Conservation (phyloP, 2,797 vertebrate species). For the Cuniculus paca region DNA sequence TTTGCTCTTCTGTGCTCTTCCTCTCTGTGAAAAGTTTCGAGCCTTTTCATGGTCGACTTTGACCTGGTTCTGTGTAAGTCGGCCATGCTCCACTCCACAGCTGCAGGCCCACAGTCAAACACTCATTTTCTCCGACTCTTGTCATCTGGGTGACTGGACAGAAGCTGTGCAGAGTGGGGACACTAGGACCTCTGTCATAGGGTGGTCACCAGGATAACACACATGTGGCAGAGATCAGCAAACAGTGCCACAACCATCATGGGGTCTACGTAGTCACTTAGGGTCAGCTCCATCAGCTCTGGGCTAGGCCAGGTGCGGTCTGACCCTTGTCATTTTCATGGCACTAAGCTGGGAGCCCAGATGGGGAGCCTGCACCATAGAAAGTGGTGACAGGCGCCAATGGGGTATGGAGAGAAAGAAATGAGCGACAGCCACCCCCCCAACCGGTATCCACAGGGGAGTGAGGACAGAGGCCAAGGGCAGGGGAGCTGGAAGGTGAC, state of each 20-base stretch:
- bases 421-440: not conserved
- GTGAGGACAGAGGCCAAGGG: rapidly evolving
- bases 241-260: rapidly evolving
- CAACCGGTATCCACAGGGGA: not conserved
- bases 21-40: not conserved
- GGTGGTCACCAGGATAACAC: not conserved
- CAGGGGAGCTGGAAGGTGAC: not conserved
- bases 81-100: rapidly evolving
- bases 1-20: not conserved
- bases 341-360: not conserved
- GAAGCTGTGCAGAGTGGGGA: not conserved
- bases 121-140: not conserved
- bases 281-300: not conserved
- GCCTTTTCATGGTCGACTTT: not conserved
- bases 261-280: not conserved
- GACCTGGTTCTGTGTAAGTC: not conserved
- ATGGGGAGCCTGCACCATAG: not conserved
- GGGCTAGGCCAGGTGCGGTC: not conserved
- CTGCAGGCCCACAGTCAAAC: not conserved
- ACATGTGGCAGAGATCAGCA: not conserved
- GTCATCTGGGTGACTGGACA: not conserved
- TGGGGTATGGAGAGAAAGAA: not conserved
- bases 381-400: not conserved
- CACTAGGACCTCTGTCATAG: not conserved
- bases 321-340: not conserved